Percentiles rank a stretch among this genome's conserved stretches.
Evolutionary conservation across 2,113 vertebrate species (phyloP).

Genomic region (Chloropsis cyanopogon): DNA sequence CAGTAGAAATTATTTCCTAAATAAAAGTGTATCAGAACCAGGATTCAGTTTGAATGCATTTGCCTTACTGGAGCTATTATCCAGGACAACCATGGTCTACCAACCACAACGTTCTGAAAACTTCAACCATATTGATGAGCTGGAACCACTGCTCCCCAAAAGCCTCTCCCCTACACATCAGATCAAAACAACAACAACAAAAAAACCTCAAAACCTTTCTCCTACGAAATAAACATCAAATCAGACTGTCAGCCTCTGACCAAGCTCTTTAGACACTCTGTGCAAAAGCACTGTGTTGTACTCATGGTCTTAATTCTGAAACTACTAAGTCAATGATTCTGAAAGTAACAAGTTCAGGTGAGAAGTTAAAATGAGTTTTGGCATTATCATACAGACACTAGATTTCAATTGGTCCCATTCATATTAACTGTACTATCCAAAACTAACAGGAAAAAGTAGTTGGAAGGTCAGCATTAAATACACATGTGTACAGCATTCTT

Average conservation of each 20-base stretch:
- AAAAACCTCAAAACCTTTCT: background rate
- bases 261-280: background rate
- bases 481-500: background rate
- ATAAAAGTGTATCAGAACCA: background rate
- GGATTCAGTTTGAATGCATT: background rate
- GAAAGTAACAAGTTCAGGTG: background rate
- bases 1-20: background rate
- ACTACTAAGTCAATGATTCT: background rate
- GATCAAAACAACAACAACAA: background rate
- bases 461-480: background rate
- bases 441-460: background rate
- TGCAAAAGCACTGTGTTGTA: background rate
- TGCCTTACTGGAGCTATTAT: background rate
- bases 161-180: background rate
- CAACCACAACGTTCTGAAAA: background rate
- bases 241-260: background rate
- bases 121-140: background rate
- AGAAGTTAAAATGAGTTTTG: background rate
- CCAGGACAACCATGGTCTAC: background rate
- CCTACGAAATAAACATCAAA: background rate
- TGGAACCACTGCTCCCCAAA: background rate
- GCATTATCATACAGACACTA: background rate
- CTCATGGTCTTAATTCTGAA: background rate
- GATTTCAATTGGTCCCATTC: background rate
- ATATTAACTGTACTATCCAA: background rate